These are phyloP conservation scores for Arge pagana DNA, from an alignment of 2,888 invertebrate genomes.

Conservation along the genomic window DNA sequence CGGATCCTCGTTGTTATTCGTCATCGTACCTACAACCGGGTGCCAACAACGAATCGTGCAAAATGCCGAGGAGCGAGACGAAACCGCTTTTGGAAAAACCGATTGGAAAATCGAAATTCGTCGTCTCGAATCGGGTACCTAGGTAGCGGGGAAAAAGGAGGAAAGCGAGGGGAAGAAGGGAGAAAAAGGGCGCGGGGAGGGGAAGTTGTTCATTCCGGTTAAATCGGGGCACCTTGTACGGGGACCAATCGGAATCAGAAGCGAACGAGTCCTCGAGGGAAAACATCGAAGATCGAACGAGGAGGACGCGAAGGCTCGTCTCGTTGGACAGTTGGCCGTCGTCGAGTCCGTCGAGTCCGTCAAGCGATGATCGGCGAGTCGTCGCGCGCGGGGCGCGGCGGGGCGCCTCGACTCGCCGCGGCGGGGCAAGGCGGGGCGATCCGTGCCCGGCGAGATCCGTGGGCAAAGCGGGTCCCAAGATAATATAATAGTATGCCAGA, in stretches of 20 bases:
- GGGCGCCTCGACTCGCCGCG: neutral
- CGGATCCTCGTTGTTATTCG: too few relatives aligned
- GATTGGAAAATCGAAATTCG: too few relatives aligned
- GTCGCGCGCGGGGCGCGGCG: neutral
- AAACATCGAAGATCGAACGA: neutral
- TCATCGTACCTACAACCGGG: too few relatives aligned
- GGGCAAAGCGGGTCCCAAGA: too few relatives aligned
- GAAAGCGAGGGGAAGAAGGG: slow-evolving; percentile 13
- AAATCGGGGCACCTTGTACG: neutral
- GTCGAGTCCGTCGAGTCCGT: neutral
- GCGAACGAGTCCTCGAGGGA: too few relatives aligned
- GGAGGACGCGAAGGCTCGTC: neutral
- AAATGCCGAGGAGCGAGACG: too few relatives aligned
- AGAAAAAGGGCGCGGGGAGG: slow-evolving; percentile 6
- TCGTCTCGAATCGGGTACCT: slow-evolving; percentile 24
- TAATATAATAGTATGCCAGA: slow-evolving; percentile 26
- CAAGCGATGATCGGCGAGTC: neutral
- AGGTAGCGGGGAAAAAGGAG: slow-evolving; percentile 30
- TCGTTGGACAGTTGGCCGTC: neutral
- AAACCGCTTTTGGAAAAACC: too few relatives aligned
- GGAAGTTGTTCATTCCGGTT: neutral
- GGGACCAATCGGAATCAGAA: too few relatives aligned
- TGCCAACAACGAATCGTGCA: too few relatives aligned
- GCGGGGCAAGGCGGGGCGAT: slow-evolving; percentile 11
- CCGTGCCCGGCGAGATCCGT: too few relatives aligned